These are phyloP conservation scores for Plagodis pulveraria DNA, from an alignment of 2,888 invertebrate species.

Conservation along the genomic window DNA sequence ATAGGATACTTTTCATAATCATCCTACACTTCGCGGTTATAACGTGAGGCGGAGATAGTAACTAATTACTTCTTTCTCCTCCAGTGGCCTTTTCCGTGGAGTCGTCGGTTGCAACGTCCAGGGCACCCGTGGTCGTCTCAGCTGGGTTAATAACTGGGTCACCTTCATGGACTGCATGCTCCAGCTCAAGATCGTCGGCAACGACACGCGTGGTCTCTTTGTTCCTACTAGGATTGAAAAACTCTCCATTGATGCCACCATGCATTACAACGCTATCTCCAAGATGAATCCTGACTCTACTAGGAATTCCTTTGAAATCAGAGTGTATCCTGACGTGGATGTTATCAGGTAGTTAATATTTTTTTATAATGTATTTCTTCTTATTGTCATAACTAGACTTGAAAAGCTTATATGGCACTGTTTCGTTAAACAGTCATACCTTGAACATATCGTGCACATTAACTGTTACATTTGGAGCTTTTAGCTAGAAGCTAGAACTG, in stretches of 20 bases:
- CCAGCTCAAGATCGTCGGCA: slow-evolving; percentile 90
- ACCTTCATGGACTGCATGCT: slow-evolving; percentile 95
- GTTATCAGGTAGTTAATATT: slow-evolving; percentile 69
- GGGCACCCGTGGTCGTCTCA: slow-evolving; percentile 78
- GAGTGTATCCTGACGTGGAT: slow-evolving; percentile 77
- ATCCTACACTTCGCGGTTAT: no score
- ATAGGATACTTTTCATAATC: no score
- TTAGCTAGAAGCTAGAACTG: no score
- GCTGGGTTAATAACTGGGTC: slow-evolving; percentile 94
- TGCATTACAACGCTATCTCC: slow-evolving; percentile 82
- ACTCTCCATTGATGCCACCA: slow-evolving; percentile 87
- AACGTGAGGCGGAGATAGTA: neutral
- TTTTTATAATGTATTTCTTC: neutral
- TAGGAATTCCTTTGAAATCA: slow-evolving; percentile 73
- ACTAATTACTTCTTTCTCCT: neutral
- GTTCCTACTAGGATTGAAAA: slow-evolving; percentile 91
- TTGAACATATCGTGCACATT: no score
- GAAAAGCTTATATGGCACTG: no score
- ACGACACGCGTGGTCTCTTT: slow-evolving; percentile 88
- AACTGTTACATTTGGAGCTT: no score
- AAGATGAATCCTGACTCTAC: slow-evolving; percentile 75
- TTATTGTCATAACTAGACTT: no score
- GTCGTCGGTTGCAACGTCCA: slow-evolving; percentile 81
- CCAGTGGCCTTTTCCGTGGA: slow-evolving; percentile 85
- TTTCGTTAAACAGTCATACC: no score